phyloP scores from a whole-genome alignment of 2,888 invertebrate species.

The Diplolepis rosae region DNA sequence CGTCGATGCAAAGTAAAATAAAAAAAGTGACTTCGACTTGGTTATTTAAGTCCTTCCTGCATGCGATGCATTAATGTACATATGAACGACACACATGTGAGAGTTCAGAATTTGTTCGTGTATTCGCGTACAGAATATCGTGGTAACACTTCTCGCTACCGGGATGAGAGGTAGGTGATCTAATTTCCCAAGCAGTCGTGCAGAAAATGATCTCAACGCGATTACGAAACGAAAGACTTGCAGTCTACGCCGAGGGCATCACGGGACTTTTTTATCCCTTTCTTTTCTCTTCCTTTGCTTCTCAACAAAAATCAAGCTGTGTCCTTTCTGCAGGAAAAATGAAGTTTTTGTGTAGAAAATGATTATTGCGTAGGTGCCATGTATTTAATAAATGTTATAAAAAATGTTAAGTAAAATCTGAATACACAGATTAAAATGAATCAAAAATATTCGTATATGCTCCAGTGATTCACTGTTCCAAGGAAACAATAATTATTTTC shows the following conservation, averaged over 20 bases:
- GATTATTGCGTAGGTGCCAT: slow-evolving; percentile 41
- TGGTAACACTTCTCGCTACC: slow-evolving; percentile 60
- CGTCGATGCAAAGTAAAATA: slow-evolving; percentile 45
- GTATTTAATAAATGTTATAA: no score
- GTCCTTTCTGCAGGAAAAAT: slow-evolving; percentile 54
- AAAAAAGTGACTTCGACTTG: slow-evolving; percentile 39
- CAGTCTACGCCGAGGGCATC: slow-evolving; percentile 68
- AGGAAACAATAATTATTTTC: slow-evolving; percentile 18
- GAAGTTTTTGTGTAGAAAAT: slow-evolving; percentile 45
- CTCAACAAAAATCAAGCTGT: slow-evolving; percentile 55
- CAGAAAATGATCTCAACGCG: slow-evolving; percentile 72
- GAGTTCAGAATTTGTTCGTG: neutral
- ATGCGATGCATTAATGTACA: slow-evolving; percentile 56
- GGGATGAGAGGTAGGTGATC: slow-evolving; percentile 71
- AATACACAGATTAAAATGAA: no score
- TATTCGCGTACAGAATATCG: slow-evolving; percentile 17
- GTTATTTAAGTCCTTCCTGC: slow-evolving; percentile 58
- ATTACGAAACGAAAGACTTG: slow-evolving; percentile 72
- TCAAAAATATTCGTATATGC: neutral
- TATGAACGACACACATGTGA: slow-evolving; percentile 26
- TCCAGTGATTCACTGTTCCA: slow-evolving; percentile 1
- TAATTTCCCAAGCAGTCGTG: slow-evolving; percentile 73
- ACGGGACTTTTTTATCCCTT: slow-evolving; percentile 54
- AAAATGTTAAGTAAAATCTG: no score
- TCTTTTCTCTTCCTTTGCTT: slow-evolving; percentile 37